phyloP scores from a whole-genome alignment of 2,797 vertebrate species.

The Dromococcyx pavoninus region DNA sequence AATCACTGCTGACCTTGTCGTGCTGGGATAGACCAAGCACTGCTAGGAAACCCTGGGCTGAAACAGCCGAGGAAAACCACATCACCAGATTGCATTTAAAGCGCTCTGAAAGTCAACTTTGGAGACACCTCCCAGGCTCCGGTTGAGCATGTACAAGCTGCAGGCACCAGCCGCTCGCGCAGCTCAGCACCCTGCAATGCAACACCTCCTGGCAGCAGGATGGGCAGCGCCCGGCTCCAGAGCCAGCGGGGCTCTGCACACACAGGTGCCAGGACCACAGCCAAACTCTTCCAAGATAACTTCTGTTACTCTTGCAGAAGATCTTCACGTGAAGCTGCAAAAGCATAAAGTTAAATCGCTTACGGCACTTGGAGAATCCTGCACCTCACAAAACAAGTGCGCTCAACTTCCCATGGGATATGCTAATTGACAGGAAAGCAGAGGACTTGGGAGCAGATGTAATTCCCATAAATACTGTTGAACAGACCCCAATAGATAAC shows the following conservation, averaged over 20 bases:
- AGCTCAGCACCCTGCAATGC: background rate
- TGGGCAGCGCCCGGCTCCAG: background rate
- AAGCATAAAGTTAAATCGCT: background rate
- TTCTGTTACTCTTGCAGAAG: background rate
- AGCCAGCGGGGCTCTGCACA: background rate
- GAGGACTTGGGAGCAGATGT: background rate
- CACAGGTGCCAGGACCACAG: background rate
- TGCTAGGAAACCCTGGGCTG: background rate
- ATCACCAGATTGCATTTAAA: accelerated
- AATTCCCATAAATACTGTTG: background rate
- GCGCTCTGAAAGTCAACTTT: background rate
- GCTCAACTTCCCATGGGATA: background rate
- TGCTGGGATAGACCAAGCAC: background rate
- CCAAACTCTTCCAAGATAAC: background rate
- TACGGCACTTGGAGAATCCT: background rate
- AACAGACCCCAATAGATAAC: background rate
- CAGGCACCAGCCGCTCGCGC: background rate
- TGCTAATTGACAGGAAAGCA: accelerated
- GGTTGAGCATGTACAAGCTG: background rate
- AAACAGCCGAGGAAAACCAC: background rate
- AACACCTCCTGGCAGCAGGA: background rate
- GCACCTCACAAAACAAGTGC: background rate
- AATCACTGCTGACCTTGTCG: background rate
- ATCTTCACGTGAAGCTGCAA: background rate
- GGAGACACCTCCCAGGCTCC: background rate